phyloP scores from a whole-genome alignment of 2,113 vertebrate genomes.

The Zootoca vivipara region DNA sequence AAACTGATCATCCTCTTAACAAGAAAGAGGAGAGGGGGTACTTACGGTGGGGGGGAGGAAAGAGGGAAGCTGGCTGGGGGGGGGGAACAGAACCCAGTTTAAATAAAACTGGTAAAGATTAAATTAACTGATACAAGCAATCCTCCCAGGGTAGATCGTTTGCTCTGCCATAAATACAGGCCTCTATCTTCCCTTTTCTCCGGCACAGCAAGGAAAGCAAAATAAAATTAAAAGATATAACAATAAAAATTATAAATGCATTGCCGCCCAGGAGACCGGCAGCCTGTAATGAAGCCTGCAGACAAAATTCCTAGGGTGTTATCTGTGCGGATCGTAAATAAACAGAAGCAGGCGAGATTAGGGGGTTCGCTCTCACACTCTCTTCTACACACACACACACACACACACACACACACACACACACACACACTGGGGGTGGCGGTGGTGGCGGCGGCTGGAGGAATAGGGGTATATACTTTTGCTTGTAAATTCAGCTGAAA shows the following conservation, averaged over 20 bases:
- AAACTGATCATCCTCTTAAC: constrained; percentile 63
- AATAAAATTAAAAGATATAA: constrained; percentile 88
- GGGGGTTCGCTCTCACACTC: background rate
- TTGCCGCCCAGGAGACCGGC: constrained; percentile 53
- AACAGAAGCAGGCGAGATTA: constrained; percentile 36
- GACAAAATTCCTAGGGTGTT: background rate
- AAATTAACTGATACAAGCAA: constrained; percentile 86
- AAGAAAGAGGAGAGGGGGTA: constrained; percentile 43
- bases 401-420: background rate
- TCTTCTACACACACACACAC: background rate
- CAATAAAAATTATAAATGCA: constrained; percentile 88
- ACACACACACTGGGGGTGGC: background rate
- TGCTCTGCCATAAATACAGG: constrained; percentile 80
- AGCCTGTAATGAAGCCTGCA: constrained; percentile 53
- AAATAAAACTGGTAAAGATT: constrained; percentile 82
- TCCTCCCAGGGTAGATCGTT: constrained; percentile 77
- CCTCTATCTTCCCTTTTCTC: constrained; percentile 75
- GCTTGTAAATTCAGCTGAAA: background rate
- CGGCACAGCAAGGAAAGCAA: constrained; percentile 78
- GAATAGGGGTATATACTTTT: background rate
- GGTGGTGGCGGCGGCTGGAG: background rate
- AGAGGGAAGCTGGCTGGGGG: background rate
- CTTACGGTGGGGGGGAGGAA: background rate
- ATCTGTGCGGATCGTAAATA: constrained; percentile 36
- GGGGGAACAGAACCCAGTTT: constrained; percentile 72